Evolutionary conservation across 2,113 vertebrate species (phyloP).

Genomic region (Phocoena sinus): DNA sequence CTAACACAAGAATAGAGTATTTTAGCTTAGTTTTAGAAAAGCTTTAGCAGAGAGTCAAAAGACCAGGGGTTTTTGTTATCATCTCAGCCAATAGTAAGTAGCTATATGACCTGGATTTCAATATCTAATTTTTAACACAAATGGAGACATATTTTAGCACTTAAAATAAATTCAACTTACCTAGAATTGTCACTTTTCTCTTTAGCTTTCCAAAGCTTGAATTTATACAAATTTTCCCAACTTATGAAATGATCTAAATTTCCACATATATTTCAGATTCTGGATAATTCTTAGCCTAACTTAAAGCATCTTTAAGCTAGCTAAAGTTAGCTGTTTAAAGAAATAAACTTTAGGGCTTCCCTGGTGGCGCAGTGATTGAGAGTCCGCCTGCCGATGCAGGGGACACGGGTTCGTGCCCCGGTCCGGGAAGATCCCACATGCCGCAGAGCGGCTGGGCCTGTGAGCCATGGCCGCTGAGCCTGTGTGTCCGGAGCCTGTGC

Average conservation of each 20-base stretch:
- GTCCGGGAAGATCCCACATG: too few species aligned
- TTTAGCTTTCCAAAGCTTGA: constrained; percentile 3
- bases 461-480: too few species aligned
- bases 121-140: constrained; percentile 22
- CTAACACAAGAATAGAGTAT: not conserved
- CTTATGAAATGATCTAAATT: constrained; percentile 22
- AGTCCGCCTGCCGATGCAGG: too few species aligned
- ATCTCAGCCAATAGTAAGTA: not conserved
- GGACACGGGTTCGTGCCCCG: too few species aligned
- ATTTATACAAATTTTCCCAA: constrained; percentile 12
- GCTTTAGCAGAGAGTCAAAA: constrained; percentile 18
- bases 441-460: too few species aligned
- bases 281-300: not conserved
- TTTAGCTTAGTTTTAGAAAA: constrained; percentile 34
- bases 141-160: constrained; percentile 1
- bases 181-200: constrained; percentile 23
- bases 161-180: constrained; percentile 20
- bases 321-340: constrained; percentile 14
- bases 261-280: not conserved
- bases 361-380: too few species aligned
- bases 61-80: not conserved
- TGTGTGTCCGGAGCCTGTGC: too few species aligned
- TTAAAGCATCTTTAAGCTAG: constrained; percentile 24
- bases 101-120: not conserved
- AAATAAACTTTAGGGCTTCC: not conserved